phyloP scores from a whole-genome alignment of 2,113 vertebrate species.

The Enhydra lutris region DNA sequence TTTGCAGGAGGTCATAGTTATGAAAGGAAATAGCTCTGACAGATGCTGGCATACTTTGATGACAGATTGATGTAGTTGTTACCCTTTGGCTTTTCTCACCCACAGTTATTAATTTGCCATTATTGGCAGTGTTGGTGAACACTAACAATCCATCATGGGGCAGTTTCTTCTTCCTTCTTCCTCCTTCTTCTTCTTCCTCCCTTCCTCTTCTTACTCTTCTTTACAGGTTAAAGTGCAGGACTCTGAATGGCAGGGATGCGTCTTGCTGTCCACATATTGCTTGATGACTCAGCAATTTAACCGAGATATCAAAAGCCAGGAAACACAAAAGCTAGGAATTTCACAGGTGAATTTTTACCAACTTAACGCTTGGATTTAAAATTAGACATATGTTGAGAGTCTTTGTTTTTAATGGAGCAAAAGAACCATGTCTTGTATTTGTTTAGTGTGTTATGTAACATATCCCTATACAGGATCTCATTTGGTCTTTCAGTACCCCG shows the following conservation, averaged over 20 bases:
- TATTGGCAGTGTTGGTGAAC: background rate
- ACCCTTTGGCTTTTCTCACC: background rate
- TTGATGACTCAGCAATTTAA: constrained; percentile 61
- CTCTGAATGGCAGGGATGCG: constrained; percentile 72
- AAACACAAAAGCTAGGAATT: constrained; percentile 69
- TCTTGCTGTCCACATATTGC: constrained; percentile 72
- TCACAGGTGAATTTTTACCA: constrained; percentile 82
- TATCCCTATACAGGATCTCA: background rate
- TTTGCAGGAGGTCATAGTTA: background rate
- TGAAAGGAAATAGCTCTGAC: background rate
- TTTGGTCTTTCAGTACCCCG: background rate
- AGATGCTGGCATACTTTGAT: background rate
- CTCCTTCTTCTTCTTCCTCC: background rate
- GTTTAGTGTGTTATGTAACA: background rate
- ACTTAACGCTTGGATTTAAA: constrained; percentile 71
- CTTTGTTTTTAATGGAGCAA: background rate
- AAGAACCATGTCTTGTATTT: background rate
- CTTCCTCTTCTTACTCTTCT: constrained; percentile 32
- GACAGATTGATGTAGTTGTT: background rate
- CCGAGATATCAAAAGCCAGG: constrained; percentile 56
- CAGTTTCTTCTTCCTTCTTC: background rate
- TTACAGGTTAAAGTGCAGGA: constrained; percentile 76
- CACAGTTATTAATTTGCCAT: background rate
- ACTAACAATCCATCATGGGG: constrained; percentile 35
- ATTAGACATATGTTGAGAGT: background rate